Conservation (phyloP, 1,140 invertebrate species). For the Asbolus verrucosus region DNA sequence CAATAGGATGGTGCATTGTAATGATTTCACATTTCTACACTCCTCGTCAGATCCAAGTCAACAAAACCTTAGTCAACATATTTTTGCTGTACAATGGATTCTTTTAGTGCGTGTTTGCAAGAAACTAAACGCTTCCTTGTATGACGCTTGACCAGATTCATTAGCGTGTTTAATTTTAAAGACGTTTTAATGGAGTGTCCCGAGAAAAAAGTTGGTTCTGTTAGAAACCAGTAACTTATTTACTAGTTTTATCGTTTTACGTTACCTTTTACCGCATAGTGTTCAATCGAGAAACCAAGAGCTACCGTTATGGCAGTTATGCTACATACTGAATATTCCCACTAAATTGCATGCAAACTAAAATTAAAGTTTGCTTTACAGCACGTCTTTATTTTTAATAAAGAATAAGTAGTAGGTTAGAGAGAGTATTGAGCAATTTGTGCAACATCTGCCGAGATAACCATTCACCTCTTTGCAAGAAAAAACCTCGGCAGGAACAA, state of each 20-base stretch:
- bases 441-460: conserved; percentile 2
- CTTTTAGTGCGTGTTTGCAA: conserved; percentile 9
- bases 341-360: neutral
- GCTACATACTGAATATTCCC: neutral
- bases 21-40: conserved; percentile 32
- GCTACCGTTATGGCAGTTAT: conserved; percentile 24
- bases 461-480: too few species aligned
- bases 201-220: neutral
- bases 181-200: too few species aligned
- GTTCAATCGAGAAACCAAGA: conserved; percentile 11
- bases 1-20: conserved; percentile 45
- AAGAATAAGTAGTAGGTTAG: neutral
- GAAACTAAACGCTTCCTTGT: neutral
- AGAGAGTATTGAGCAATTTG: conserved; percentile 16
- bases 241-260: conserved; percentile 15
- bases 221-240: conserved; percentile 22
- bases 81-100: conserved; percentile 8
- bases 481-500: neutral
- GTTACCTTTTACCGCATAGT: conserved; percentile 16
- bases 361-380: conserved; percentile 2
- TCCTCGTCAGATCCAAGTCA: neutral
- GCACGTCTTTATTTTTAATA: neutral
- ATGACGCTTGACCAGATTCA: neutral
- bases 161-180: conserved; percentile 16
- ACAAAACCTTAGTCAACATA: conserved; percentile 21